phyloP scores from a whole-genome alignment of 2,797 vertebrate genomes.

The Numenius phaeopus region DNA sequence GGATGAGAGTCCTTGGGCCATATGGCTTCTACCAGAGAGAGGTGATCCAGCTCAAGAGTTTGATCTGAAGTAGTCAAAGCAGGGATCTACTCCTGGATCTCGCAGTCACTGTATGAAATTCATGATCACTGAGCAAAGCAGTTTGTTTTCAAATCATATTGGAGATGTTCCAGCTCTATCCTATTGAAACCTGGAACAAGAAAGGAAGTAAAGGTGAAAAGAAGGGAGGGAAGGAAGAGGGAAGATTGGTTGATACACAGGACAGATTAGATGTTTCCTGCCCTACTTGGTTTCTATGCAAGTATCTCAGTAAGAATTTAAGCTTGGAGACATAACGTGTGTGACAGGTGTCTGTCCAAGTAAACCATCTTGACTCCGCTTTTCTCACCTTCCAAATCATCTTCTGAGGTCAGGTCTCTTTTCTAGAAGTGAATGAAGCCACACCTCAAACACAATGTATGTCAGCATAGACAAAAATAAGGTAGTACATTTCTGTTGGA shows the following conservation, averaged over 20 bases:
- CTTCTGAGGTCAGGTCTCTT: background rate
- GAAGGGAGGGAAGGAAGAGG: background rate
- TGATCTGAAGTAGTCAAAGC: background rate
- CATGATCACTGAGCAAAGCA: background rate
- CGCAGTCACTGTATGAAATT: background rate
- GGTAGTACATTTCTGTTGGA: background rate
- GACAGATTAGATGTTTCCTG: background rate
- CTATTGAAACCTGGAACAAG: background rate
- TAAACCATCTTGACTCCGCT: background rate
- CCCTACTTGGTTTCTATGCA: background rate
- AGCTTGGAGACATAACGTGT: fast-evolving
- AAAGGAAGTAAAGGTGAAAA: background rate
- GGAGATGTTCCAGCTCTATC: background rate
- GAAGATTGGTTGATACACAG: background rate
- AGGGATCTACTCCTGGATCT: background rate
- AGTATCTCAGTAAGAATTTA: background rate
- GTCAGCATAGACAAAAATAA: background rate
- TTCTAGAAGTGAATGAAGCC: background rate
- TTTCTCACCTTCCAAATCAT: background rate
- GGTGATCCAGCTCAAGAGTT: background rate
- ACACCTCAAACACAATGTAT: background rate
- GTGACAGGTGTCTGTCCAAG: background rate
- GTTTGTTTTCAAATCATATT: background rate
- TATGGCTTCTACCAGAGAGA: background rate
- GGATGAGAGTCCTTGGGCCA: background rate